Conservation (phyloP, 2,797 vertebrate genomes). For the Gila robusta region DNA sequence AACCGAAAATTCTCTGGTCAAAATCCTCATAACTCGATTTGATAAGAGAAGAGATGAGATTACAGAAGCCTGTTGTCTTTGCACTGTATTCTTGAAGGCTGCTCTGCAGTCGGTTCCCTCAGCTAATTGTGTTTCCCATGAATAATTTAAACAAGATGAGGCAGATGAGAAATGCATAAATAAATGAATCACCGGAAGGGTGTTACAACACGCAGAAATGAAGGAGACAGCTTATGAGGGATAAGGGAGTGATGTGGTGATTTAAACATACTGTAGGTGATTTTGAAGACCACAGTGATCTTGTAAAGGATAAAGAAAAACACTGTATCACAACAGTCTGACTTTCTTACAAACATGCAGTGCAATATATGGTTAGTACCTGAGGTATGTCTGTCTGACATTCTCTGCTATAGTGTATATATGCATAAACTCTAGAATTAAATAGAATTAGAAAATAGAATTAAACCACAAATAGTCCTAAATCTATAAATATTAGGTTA, state of each 20-base stretch:
- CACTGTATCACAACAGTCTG: neutral
- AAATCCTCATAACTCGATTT: too few relatives aligned
- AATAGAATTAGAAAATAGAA: too few relatives aligned
- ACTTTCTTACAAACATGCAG: neutral
- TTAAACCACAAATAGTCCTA: neutral
- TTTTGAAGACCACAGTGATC: neutral
- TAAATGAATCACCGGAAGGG: conserved; percentile 71
- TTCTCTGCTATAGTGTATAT: neutral
- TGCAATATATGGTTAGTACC: neutral
- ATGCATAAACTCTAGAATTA: neutral
- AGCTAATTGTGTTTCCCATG: conserved; percentile 71
- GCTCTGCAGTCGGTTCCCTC: conserved; percentile 50
- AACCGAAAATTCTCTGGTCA: too few relatives aligned
- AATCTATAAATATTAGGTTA: neutral
- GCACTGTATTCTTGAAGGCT: conserved; percentile 12
- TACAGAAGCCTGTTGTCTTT: conserved; percentile 34
- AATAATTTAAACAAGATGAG: conserved; percentile 77
- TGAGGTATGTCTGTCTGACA: neutral
- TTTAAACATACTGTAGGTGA: conserved; percentile 31
- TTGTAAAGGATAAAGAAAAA: neutral
- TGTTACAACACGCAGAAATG: conserved; percentile 69
- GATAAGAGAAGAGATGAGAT: conserved; percentile 20
- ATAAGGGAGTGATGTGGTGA: conserved; percentile 64
- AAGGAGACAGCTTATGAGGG: conserved; percentile 61
- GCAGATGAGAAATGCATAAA: conserved; percentile 72